phyloP scores from a whole-genome alignment of 2,888 invertebrate species.

The Lucinisca nassula region DNA sequence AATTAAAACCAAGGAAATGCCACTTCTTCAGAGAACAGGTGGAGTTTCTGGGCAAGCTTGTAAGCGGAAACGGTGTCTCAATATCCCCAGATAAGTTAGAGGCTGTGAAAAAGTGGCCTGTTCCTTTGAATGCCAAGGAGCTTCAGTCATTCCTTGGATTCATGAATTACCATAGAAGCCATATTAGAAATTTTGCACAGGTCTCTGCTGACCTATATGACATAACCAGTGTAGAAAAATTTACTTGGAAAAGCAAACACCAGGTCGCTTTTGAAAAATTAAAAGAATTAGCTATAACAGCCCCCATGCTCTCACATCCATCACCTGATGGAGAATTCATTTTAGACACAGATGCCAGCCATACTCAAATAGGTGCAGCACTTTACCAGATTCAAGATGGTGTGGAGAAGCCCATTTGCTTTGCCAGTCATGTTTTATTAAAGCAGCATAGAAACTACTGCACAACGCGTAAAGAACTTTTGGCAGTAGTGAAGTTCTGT shows the following conservation, averaged over 20 bases:
- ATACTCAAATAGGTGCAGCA: not conserved
- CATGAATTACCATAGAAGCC: conserved; percentile 48
- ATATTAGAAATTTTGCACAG: conserved; percentile 32
- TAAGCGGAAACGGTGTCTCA: conserved; percentile 30
- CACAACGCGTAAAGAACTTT: conserved; percentile 7
- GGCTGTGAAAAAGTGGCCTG: conserved; percentile 25
- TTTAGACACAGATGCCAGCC: not conserved
- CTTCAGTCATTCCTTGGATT: conserved; percentile 52
- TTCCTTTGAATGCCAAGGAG: conserved; percentile 16
- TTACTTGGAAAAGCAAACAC: not conserved
- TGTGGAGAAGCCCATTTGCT: conserved; percentile 11
- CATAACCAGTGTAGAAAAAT: not conserved
- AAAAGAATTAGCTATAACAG: not conserved
- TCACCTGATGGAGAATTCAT: conserved; percentile 1
- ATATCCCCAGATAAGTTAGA: conserved; percentile 14
- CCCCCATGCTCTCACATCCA: not conserved
- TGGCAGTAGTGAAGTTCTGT: conserved; percentile 6
- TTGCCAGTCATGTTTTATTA: conserved; percentile 9
- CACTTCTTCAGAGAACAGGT: conserved; percentile 48
- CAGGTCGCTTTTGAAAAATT: not conserved
- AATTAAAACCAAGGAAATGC: conserved; percentile 48
- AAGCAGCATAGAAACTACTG: no score
- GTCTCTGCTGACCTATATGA: conserved; percentile 29
- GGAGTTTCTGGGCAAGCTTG: conserved; percentile 45
- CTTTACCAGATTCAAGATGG: conserved; percentile 4